Conservation (phyloP, 2,797 vertebrate species). For the Scleropages formosus region DNA sequence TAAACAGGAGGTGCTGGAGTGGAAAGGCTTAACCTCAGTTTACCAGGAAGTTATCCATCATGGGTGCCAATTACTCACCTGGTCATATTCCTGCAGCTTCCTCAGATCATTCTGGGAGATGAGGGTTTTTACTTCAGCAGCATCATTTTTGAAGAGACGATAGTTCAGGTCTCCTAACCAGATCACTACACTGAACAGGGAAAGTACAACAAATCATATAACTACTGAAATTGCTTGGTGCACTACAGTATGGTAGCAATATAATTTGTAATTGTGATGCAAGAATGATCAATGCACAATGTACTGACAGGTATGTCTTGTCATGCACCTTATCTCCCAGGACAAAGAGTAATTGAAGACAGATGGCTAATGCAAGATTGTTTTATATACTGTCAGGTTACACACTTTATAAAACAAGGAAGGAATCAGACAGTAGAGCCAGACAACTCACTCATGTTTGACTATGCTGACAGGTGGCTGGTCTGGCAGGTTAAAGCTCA, state of each 20-base stretch:
- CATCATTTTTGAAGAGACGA: conserved; percentile 82
- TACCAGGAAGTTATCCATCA: neutral
- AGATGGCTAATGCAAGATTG: no score
- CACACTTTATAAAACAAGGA: neutral
- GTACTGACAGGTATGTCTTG: no score
- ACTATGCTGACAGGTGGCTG: conserved; percentile 84
- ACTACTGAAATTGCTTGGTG: neutral
- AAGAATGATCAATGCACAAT: no score
- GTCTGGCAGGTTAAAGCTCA: conserved; percentile 81
- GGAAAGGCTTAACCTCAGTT: neutral
- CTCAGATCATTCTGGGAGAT: conserved; percentile 80
- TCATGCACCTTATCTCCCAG: no score
- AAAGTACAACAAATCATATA: conserved; percentile 20
- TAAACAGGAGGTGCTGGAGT: neutral
- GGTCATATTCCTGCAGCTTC: conserved; percentile 82
- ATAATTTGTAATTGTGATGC: no score
- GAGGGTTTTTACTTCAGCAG: conserved; percentile 82
- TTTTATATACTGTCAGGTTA: no score
- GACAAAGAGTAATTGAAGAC: no score
- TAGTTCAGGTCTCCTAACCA: conserved; percentile 98
- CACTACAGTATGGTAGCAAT: no score
- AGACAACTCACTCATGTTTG: conserved; percentile 90
- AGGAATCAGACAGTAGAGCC: neutral
- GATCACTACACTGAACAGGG: conserved; percentile 79
- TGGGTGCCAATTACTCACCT: conserved; percentile 66